Conservation (phyloP, 2,113 vertebrate species). For the Galeopterus variegatus region DNA sequence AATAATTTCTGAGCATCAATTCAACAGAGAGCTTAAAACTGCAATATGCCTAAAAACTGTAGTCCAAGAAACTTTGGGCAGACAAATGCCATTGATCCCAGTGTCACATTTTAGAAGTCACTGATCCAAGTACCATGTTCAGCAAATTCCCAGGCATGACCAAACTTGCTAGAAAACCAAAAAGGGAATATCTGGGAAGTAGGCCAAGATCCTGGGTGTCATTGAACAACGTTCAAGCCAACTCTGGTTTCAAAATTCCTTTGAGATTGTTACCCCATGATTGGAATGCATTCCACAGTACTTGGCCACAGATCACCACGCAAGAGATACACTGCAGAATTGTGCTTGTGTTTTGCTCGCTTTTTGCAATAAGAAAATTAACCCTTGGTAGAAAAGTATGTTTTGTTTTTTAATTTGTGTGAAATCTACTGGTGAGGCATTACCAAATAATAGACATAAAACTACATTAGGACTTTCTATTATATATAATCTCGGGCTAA, state of each 20-base stretch:
- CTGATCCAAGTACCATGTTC: conserved; percentile 57
- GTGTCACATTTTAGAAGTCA: conserved; percentile 66
- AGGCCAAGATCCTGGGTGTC: conserved; percentile 72
- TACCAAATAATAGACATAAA: conserved; percentile 12
- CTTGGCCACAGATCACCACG: conserved; percentile 6
- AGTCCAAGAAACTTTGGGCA: not conserved
- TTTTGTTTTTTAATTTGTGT: conserved; percentile 39
- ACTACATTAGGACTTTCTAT: not conserved
- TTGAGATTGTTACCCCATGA: conserved; percentile 47
- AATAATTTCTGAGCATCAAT: not conserved
- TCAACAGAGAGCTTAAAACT: not conserved
- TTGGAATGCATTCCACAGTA: conserved; percentile 40
- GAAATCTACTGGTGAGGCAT: not conserved
- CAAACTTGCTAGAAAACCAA: conserved; percentile 72
- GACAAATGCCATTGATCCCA: conserved; percentile 50
- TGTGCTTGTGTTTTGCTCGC: not conserved
- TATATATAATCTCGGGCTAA: not conserved
- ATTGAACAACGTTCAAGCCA: conserved; percentile 63
- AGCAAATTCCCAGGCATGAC: conserved; percentile 70
- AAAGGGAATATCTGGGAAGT: conserved; percentile 61
- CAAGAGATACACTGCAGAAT: not conserved
- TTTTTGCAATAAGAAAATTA: conserved; percentile 44
- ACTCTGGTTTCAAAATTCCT: conserved; percentile 76
- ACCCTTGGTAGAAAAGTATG: not conserved
- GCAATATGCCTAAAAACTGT: not conserved